Conservation (phyloP, 2,113 vertebrate species). For the Erythrocercus mccallii region DNA sequence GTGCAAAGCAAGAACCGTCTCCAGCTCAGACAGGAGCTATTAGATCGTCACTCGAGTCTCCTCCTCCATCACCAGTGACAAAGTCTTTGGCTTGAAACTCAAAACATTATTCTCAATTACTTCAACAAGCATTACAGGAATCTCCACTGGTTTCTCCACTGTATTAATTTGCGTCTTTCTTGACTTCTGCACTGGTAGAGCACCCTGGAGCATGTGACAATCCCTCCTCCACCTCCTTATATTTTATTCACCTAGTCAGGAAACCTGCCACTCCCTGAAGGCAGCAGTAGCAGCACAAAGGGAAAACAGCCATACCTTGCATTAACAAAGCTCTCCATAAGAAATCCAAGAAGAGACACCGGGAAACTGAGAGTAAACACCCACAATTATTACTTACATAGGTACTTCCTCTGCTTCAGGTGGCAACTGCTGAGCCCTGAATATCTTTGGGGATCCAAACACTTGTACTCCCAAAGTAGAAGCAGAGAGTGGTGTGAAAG, state of each 20-base stretch:
- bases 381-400: background rate
- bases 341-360: background rate
- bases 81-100: background rate
- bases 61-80: background rate
- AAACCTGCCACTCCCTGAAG: background rate
- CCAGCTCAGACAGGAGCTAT: background rate
- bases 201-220: background rate
- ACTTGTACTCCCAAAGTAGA: background rate
- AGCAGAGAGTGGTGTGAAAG: background rate
- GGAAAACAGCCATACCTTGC: accelerated
- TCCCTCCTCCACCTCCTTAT: background rate
- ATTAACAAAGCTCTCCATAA: background rate
- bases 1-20: background rate
- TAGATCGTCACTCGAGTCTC: background rate
- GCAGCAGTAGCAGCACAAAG: background rate
- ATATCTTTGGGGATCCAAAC: background rate
- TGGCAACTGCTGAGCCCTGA: background rate
- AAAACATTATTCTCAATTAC: background rate
- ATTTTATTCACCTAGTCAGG: background rate
- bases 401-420: background rate
- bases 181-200: background rate
- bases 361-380: background rate
- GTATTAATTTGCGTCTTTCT: background rate
- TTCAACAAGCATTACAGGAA: background rate
- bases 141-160: background rate